Base-by-base conservation (phyloP, 2,888 invertebrate species). In the Dendrolimus houi region DNA sequence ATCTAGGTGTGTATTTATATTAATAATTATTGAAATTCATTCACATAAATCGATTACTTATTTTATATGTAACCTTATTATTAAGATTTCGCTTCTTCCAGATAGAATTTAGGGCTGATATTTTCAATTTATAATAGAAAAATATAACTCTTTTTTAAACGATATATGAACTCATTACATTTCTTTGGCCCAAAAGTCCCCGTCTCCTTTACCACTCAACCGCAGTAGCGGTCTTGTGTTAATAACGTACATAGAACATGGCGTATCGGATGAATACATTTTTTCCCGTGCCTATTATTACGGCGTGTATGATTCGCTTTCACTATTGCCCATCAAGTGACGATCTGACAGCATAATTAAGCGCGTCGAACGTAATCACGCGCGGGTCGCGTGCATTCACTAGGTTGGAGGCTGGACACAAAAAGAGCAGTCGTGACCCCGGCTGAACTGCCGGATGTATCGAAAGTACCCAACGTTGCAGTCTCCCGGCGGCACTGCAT, bases 301-400 rank as follows among this genome's bases (percentile, higher is more conserved):
- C 69, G 58, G 72, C 70, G 67, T 68, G 80, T 78, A 82, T 74
- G 66, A 76, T 74, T 79, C 75, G 80, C 89, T 90, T 90, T 90
- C 89, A 88, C 89, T 87, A 82, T 80, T 76, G 71, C 77, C 75
- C 83, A 81, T 86, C 85, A 82, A 83, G 83, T 80, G 87, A 82
- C 85, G 83, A 83, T 85, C 78, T 86, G 89, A 89, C 88, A 88
- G 85, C 83, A 85, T 89, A 90, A 90, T 90, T 90, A 89, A 87
- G 84, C 85, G 82, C 79, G 82, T 81, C 82, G 81, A 78, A 83
- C 79, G 83, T 80, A 86, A 86, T 84, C 87, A 85, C 81, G 82
- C 74, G 69, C 73, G 78, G 79, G 78, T 82, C 83, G 80, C 85
- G 81, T 81, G 81, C 73, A 74, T 66, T 71, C 71, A 64, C 66